These are phyloP conservation scores for Lepidotrigona ventralis DNA, from an alignment of 1,140 invertebrate species.

Conservation along the genomic window DNA sequence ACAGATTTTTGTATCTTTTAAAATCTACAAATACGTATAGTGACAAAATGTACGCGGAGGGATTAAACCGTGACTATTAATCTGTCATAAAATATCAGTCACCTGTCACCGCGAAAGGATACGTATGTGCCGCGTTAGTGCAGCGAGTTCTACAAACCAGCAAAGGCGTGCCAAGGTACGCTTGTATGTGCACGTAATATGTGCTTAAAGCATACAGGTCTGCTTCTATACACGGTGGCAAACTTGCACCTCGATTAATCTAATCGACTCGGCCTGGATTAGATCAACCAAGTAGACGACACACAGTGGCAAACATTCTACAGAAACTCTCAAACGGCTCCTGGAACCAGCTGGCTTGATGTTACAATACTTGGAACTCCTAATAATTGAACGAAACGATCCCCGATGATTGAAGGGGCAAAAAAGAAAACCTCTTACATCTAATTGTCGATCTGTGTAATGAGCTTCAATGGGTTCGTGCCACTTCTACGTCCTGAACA, in stretches of 20 bases:
- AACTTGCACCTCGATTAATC: not conserved
- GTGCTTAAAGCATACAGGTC: not conserved
- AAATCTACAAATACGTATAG: not conserved
- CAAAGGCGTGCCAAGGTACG: not conserved
- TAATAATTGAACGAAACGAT: constrained; percentile 27
- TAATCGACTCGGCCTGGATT: not conserved
- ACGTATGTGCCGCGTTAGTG: fast-evolving
- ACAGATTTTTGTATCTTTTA: not conserved
- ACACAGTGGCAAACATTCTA: constrained; percentile 7
- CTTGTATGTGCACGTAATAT: not conserved
- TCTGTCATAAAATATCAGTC: not conserved
- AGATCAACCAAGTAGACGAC: not conserved
- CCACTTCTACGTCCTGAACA: constrained; percentile 9
- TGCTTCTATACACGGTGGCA: not conserved
- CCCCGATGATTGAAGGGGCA: constrained; percentile 25
- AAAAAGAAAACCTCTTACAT: constrained; percentile 47
- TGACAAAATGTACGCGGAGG: not conserved
- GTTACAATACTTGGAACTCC: constrained; percentile 8
- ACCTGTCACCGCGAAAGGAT: not conserved
- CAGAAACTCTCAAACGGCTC: not conserved
- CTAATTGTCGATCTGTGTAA: constrained; percentile 56
- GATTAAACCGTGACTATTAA: not conserved
- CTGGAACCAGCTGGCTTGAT: not conserved
- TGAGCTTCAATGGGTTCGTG: constrained; percentile 30
- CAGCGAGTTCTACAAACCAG: not conserved